Conservation (phyloP, 2,888 invertebrate species). For the Ectemnius continuus region DNA sequence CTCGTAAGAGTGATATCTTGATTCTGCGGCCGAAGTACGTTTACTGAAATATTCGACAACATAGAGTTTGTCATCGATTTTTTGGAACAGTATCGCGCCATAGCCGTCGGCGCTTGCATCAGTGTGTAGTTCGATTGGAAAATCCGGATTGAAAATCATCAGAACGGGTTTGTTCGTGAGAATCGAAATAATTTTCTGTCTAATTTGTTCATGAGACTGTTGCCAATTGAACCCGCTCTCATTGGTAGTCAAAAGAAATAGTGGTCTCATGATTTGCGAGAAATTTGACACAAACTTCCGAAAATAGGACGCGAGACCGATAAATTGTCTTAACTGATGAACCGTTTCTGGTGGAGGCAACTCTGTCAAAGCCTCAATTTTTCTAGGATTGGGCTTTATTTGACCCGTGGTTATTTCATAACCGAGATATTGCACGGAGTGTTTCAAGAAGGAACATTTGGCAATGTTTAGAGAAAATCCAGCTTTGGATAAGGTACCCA, state of each 20-base stretch:
- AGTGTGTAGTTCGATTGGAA: slow-evolving; percentile 66
- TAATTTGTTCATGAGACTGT: background rate
- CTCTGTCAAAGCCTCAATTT: slow-evolving; percentile 9
- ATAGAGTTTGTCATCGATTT: slow-evolving; percentile 34
- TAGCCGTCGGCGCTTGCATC: slow-evolving; percentile 67
- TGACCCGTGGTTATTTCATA: slow-evolving; percentile 25
- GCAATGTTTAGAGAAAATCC: slow-evolving; percentile 57
- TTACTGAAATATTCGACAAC: slow-evolving; percentile 63
- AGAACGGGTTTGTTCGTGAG: slow-evolving; percentile 59
- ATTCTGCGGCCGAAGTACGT: background rate
- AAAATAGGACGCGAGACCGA: background rate
- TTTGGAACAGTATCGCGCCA: slow-evolving; percentile 69
- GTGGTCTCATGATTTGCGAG: slow-evolving; percentile 4
- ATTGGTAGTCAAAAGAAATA: slow-evolving; percentile 31
- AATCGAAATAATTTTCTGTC: slow-evolving; percentile 49
- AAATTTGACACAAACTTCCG: slow-evolving; percentile 28
- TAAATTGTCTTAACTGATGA: slow-evolving; percentile 16
- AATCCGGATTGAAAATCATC: slow-evolving; percentile 55
- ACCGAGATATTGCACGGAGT: slow-evolving; percentile 35
- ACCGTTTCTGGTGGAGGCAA: background rate
- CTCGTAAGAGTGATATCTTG: slow-evolving; percentile 16
- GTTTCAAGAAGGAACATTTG: slow-evolving; percentile 52
- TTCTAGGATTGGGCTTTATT: slow-evolving; percentile 1
- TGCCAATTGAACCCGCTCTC: slow-evolving; percentile 20
- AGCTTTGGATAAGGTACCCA: slow-evolving; percentile 35